Evolutionary conservation across 2,113 vertebrate genomes (phyloP), one percentile per base, ranked within the genome.

Genomic region (Hemicordylus capensis): DNA sequence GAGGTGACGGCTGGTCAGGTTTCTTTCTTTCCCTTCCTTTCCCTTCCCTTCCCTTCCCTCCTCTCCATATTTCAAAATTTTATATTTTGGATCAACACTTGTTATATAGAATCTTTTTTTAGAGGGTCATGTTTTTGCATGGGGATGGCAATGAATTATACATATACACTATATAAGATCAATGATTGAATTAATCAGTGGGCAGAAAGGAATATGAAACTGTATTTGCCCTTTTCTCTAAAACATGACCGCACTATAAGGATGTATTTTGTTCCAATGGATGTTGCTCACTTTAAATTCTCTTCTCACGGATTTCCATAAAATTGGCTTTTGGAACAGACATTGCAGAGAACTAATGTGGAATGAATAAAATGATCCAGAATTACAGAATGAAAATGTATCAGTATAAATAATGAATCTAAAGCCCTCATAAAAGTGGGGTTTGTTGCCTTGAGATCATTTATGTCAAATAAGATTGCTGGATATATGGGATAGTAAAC

Each of bases 201-300:
- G 8, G 73, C 7, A 14, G 75, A 6, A 51, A 64, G 70, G 44
- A 0, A 70, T 26, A 0, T 81, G 85, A 88, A 1, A 31, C 75
- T 83, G 14, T 37, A 1, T 42, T 81, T 66, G 22, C 28, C 74
- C 9, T 14, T 39, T 66, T 72, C 34, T 31, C 1, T 1, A 12
- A 73, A 78, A 39, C 26, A 51, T 42, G 37, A 70, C 5, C 28
- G 44, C 10, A 51, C 34, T 76, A 34, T 20, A 54, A 2, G 12
- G 7, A 59, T 4, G 0, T 2, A 73, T 59, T 20, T 2, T 59
- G 61, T 85, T 74, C 63, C 14, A 0, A 0, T 0, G 17, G 0
- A 0, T 77, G 74, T 44, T 78, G 48, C 81, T 83, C 34, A 22
- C 69, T n/a, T n/a, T 42, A 34, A 70, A 0, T 24, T 61, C 0